Base-by-base conservation (phyloP, 2,797 vertebrate genomes). In the Lagodon rhomboides region DNA sequence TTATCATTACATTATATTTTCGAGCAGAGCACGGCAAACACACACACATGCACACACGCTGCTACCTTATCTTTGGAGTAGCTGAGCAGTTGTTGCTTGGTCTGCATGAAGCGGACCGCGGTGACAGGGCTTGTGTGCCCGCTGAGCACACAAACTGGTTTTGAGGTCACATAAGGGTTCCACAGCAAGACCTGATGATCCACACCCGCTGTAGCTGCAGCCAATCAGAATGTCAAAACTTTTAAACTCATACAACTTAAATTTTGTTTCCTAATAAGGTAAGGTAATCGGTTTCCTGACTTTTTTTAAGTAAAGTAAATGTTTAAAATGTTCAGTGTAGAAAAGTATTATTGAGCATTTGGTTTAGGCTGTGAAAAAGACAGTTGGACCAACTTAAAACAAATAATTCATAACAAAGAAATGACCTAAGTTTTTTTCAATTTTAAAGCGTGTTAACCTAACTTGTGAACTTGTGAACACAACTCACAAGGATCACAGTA, bases 51-150 rank as follows among this genome's bases (percentile, higher is more conserved):
- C 30, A 77, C 59, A 70, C 51, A 68, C 41, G 23, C 43, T 41
- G 75, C 18, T 69, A 94, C 92, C 95, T 97, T 96, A 82, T 97
- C 96, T 89, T 93, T 95, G 75, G 96, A 96, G 85, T 95, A 97
- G 90, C 96, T 97, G 84, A 97, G 91, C 68, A 97, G 93, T 69
- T 96, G 96, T 68, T 95, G 96, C 82, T 93, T 95, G 69, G 82
- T 85, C 56, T 89, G 89, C 77, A 96, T 92, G 87, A 97, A 97
- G 59, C 92, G 84, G 20, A 97, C 94, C 0, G 95, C 93, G 0
- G 91, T 89, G 64, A 97, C 93, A 3, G 93, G 93, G 68, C 90
- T 83, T 0, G 92, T 87, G 85, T 97, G 96, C 15, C 96, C 95
- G 60, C 89, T 90, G 30, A 97, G 94, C 18, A 84, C 68, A 9